Base-by-base conservation (phyloP, 2,113 vertebrate genomes). In the Hyla sarda region DNA sequence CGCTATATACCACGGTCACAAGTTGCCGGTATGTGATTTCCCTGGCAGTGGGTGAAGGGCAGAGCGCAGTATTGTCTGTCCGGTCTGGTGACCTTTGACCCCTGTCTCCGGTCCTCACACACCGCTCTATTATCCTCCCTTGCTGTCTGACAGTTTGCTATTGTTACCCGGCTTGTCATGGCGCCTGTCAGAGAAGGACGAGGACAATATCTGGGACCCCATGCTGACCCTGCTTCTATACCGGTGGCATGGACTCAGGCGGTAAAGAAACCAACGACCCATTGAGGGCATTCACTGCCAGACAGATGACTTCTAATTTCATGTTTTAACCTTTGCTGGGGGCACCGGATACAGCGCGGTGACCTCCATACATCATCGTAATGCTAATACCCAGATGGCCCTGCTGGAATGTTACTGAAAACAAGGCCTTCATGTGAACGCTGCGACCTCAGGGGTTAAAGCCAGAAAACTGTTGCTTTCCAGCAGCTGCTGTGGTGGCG, bases 91-190 rank as follows among this genome's bases (percentile, higher is more conserved):
- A 87, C 85, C 85, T 30, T 4, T 74, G 85, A 16, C 67, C 65
- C 65, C 25, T 19, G 19, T 73, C 37, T 37, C 54, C 45, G 37
- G 78, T 52, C 77, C 34, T 73, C 67, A 50, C 65, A 56, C 50
- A 47, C 1, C 28, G 7, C 50, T 34, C 62, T 62, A 82, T 87
- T 85, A 79, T 85, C 54, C 74, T 48, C 45, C 3, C 34, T 2
- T 9, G 30, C 67, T 62, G 78, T 74, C 77, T 81, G 77, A 86
- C 84, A 81, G 77, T 7, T 37, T 34, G 19, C 69, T 47, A 16
- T 87, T 87, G 85, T 82, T 80, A 13, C 17, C 85, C 1, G 65
- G 67, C 78, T 82, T 74, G 85, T 86, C 77, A 81, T 25, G n/a
- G 75, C 77, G 73, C 50, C 77, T 81, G 84, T 82, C 85, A 86